phyloP scores from a whole-genome alignment of 2,888 invertebrate species.

The Philhelius pedissequus region DNA sequence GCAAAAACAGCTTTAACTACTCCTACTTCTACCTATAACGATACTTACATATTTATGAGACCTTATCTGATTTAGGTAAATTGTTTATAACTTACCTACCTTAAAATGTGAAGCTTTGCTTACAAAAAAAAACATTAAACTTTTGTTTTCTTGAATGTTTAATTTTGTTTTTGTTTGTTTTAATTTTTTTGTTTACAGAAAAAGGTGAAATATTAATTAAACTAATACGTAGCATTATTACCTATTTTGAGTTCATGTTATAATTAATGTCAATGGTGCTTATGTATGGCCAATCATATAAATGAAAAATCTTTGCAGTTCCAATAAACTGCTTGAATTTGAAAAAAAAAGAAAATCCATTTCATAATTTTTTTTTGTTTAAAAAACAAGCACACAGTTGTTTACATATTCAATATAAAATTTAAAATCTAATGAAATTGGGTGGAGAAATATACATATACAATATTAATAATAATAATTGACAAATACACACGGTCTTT shows the following conservation, averaged over 20 bases:
- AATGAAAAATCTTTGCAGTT: constrained; percentile 23
- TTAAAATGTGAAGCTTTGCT: constrained; percentile 50
- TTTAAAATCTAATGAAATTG: constrained; percentile 73
- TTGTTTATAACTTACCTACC: neutral
- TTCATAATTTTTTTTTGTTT: neutral
- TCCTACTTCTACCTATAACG: neutral
- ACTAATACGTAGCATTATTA: constrained; percentile 44
- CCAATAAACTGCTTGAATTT: neutral
- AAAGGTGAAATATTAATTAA: neutral
- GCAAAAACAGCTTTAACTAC: neutral
- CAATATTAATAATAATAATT: constrained; percentile 34
- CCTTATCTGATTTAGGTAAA: neutral
- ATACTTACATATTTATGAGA: neutral
- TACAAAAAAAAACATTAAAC: constrained; percentile 40
- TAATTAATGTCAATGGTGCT: constrained; percentile 66
- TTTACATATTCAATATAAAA: constrained; percentile 6
- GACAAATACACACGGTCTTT: constrained; percentile 53
- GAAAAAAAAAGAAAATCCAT: neutral
- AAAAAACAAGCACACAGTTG: neutral
- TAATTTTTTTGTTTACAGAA: constrained; percentile 20
- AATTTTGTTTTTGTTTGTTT: neutral
- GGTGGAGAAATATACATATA: constrained; percentile 77
- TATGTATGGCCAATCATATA: constrained; percentile 59
- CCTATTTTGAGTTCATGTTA: constrained; percentile 71
- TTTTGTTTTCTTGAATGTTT: constrained; percentile 18